phyloP scores from a whole-genome alignment of 2,113 vertebrate species.

The Pachypanchax playfairii region DNA sequence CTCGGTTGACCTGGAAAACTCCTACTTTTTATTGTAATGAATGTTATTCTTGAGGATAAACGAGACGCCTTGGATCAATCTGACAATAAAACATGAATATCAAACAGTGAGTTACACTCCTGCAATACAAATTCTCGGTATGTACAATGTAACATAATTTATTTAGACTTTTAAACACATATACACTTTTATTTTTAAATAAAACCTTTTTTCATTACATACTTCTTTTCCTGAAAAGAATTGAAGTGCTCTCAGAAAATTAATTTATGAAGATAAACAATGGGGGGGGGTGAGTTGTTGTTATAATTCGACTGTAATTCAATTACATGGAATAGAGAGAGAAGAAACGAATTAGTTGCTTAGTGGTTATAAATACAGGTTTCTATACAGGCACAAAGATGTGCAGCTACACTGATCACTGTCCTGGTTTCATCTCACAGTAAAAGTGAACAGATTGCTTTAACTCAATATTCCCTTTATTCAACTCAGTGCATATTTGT shows the following conservation, averaged over 20 bases:
- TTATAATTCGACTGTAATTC: constrained; percentile 50
- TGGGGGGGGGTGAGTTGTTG: constrained; percentile 61
- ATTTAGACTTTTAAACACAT: constrained; percentile 72
- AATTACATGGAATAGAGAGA: constrained; percentile 55
- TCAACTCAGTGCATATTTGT: constrained; percentile 92
- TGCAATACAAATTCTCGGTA: constrained; percentile 73
- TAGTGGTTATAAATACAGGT: constrained; percentile 82
- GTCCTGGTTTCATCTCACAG: constrained; percentile 54
- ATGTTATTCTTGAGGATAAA: constrained; percentile 31
- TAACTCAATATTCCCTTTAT: constrained; percentile 83
- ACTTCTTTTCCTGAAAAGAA: constrained; percentile 73
- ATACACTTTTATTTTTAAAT: constrained; percentile 78
- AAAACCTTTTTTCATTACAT: constrained; percentile 71
- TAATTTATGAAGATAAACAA: constrained; percentile 54
- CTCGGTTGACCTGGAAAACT: constrained; percentile 38
- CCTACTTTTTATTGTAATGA: constrained; percentile 7
- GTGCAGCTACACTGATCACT: constrained; percentile 63
- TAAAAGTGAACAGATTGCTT: constrained; percentile 57
- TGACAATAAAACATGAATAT: constrained; percentile 60
- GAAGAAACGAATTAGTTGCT: constrained; percentile 67
- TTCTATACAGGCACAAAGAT: constrained; percentile 70
- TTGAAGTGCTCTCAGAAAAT: constrained; percentile 81
- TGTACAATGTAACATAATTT: constrained; percentile 78
- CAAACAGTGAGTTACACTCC: constrained; percentile 64
- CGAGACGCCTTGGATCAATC: constrained; percentile 48